phyloP scores from a whole-genome alignment of 2,797 vertebrate genomes.

The Hozukius guyotensis region DNA sequence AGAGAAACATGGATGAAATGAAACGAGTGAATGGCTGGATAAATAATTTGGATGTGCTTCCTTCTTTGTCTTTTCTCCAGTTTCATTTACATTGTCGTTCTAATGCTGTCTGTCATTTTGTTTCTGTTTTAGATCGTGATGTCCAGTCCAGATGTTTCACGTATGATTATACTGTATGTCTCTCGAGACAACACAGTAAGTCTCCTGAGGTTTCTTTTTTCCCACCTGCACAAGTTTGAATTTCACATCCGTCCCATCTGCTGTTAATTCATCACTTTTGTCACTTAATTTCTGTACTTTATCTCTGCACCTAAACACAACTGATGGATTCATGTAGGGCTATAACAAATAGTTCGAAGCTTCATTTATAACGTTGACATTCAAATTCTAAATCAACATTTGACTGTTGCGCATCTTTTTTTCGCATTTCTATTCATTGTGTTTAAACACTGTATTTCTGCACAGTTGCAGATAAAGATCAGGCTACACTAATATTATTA shows the following conservation, averaged over 20 bases:
- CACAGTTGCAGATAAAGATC: too few relatives aligned
- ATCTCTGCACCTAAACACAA: neutral
- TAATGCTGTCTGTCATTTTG: neutral
- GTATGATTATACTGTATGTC: neutral
- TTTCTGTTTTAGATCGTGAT: neutral
- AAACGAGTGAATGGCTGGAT: neutral
- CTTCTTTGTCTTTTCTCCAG: neutral
- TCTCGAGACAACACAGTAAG: neutral
- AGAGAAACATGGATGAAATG: neutral
- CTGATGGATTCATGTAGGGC: neutral
- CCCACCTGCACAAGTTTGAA: neutral
- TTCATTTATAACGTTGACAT: too few relatives aligned
- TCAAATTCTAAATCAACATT: too few relatives aligned
- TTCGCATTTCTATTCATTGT: too few relatives aligned
- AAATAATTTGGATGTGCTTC: neutral
- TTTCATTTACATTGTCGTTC: neutral
- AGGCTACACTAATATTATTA: too few relatives aligned
- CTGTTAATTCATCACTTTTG: neutral
- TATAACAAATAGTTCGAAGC: too few relatives aligned
- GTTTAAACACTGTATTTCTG: too few relatives aligned
- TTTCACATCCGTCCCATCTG: constrained; percentile 2
- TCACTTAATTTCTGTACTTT: neutral
- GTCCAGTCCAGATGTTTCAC: constrained; percentile 8
- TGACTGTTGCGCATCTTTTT: too few relatives aligned
- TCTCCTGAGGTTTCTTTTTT: neutral